Conservation (phyloP, 2,888 invertebrate species). For the Cecidostiba fungosa region DNA sequence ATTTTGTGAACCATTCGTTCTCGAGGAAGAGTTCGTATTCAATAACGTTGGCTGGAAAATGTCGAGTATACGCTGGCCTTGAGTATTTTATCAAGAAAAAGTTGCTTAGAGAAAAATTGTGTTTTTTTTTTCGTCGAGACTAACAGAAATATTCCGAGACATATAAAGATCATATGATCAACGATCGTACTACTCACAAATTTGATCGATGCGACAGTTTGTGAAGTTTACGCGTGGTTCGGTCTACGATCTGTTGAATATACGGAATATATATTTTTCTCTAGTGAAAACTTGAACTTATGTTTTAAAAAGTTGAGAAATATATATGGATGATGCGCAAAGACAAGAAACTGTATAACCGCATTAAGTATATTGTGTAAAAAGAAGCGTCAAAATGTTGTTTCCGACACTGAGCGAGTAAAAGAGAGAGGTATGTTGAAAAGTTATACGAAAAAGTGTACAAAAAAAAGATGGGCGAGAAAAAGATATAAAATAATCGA, state of each 20-base stretch:
- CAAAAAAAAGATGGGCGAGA: neutral
- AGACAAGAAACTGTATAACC: neutral
- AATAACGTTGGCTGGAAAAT: neutral
- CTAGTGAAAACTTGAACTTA: neutral
- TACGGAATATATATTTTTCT: conserved; percentile 25
- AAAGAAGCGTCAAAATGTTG: neutral
- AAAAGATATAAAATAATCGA: conserved; percentile 20
- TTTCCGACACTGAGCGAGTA: conserved; percentile 17
- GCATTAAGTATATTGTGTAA: neutral
- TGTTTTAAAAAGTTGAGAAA: neutral
- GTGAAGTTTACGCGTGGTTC: no score
- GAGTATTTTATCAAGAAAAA: conserved; percentile 34
- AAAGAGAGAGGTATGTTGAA: neutral
- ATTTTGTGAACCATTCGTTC: conserved; percentile 34
- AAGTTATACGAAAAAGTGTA: conserved; percentile 10
- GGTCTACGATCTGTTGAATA: neutral
- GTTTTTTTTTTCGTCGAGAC: neutral
- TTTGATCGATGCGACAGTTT: no score
- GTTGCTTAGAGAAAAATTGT: conserved; percentile 8
- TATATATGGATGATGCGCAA: neutral
- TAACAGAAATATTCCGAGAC: neutral
- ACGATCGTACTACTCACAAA: no score
- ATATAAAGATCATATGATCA: no score
- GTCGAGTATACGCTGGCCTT: neutral
- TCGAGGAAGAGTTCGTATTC: neutral